phyloP scores from a whole-genome alignment of 2,888 invertebrate species.

The Clepsis dumicolana region DNA sequence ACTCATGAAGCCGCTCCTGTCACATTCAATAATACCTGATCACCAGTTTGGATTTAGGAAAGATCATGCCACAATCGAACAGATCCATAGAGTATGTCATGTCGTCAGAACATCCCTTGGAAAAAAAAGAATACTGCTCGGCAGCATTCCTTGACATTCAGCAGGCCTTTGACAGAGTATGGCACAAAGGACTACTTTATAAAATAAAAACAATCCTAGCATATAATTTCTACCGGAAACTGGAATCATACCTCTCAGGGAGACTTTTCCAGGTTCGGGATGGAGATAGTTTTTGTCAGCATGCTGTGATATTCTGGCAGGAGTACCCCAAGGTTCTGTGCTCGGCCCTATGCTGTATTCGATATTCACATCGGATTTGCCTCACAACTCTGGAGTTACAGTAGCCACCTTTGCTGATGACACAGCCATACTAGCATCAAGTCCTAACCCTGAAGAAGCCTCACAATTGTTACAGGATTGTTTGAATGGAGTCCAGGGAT shows the following conservation, averaged over 20 bases:
- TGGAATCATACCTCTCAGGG: slow-evolving; percentile 13
- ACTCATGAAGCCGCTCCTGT: not conserved
- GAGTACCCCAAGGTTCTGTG: slow-evolving; percentile 28
- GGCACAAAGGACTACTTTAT: too few species aligned
- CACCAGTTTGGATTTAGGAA: too few species aligned
- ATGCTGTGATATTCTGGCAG: slow-evolving; percentile 5
- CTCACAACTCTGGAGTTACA: not conserved
- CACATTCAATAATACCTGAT: slow-evolving; percentile 15
- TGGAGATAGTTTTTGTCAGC: not conserved
- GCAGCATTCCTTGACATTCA: too few species aligned
- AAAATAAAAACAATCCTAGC: slow-evolving; percentile 19
- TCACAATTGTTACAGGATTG: too few species aligned
- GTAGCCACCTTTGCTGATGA: too few species aligned
- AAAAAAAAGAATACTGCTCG: too few species aligned
- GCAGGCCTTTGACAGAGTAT: too few species aligned
- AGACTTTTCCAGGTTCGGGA: slow-evolving; percentile 11
- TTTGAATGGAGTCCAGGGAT: slow-evolving; percentile 9
- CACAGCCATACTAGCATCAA: too few species aligned
- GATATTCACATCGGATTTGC: slow-evolving; percentile 20
- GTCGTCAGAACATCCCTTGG: too few species aligned
- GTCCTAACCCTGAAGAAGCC: too few species aligned
- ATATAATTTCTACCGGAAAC: slow-evolving; percentile 5
- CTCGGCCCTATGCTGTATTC: slow-evolving; percentile 28
- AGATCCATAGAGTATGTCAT: too few species aligned
- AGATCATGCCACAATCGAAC: too few species aligned